A percentile compares a stretch with the other conserved stretches of the same genome.
Evolutionary conservation across 2,797 vertebrate species (phyloP).

Genomic region (Pseudochromis fuscus): DNA sequence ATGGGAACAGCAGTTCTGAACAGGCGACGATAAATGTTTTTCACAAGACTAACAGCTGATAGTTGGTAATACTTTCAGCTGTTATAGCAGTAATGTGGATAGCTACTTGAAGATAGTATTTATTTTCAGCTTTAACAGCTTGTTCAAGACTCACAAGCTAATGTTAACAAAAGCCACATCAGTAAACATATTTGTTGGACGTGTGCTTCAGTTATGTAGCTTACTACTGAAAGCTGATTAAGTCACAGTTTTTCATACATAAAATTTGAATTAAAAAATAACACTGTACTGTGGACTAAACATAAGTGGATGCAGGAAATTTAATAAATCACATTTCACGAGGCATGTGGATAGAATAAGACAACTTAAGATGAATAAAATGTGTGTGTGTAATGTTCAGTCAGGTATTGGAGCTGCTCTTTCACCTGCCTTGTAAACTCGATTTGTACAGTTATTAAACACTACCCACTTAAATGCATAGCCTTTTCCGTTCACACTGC

Average conservation of each 20-base stretch:
- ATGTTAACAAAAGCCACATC: neutral
- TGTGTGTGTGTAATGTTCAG: neutral
- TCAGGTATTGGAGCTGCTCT: slow-evolving; percentile 27
- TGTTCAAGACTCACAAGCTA: slow-evolving; percentile 11
- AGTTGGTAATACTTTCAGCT: slow-evolving; percentile 9
- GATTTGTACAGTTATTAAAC: slow-evolving; percentile 45
- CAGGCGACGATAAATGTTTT: neutral
- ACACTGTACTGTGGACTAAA: slow-evolving; percentile 8
- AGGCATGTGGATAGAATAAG: slow-evolving; percentile 3
- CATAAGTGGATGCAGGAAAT: neutral
- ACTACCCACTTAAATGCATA: slow-evolving; percentile 78
- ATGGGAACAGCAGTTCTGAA: neutral
- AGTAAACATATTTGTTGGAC: neutral
- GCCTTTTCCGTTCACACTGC: slow-evolving; percentile 47
- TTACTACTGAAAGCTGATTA: neutral
- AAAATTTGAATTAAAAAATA: slow-evolving; percentile 1
- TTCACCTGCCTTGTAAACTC: slow-evolving; percentile 45
- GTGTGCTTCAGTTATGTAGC: neutral
- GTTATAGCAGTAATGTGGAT: slow-evolving; percentile 3
- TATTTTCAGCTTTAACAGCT: slow-evolving; percentile 9
- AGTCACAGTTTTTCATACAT: slow-evolving; percentile 1
- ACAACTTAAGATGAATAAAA: slow-evolving; percentile 20
- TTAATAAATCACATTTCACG: slow-evolving; percentile 13
- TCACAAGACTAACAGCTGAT: slow-evolving; percentile 19
- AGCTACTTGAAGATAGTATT: neutral